These are phyloP conservation scores for Elephas maximus DNA, from an alignment of 2,113 vertebrate genomes.

Conservation along the genomic window DNA sequence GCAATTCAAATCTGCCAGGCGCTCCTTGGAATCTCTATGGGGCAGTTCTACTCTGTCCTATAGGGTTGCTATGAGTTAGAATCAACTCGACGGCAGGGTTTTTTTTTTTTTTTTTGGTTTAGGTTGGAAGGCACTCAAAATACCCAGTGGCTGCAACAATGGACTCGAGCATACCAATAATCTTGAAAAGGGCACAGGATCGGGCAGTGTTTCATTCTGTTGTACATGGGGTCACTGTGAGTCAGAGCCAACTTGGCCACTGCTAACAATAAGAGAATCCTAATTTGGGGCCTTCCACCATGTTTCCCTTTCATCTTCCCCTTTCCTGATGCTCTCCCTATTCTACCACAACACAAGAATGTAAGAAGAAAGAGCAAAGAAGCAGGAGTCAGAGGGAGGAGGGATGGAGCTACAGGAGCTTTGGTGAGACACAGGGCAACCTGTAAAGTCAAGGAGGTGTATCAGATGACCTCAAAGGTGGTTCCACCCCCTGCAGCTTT, in stretches of 20 bases:
- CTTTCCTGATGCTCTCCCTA: neutral
- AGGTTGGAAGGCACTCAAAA: too few species aligned
- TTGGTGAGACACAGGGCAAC: neutral
- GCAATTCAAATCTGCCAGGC: too few species aligned
- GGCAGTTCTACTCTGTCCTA: too few species aligned
- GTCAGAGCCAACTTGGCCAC: neutral
- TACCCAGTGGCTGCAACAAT: too few species aligned
- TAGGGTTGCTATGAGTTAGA: too few species aligned
- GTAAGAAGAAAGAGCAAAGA: neutral
- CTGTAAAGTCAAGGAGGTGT: neutral
- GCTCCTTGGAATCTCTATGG: too few species aligned
- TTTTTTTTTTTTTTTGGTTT: too few species aligned
- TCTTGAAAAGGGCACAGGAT: too few species aligned
- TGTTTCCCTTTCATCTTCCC: neutral
- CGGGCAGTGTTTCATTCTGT: too few species aligned
- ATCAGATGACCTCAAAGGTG: rapidly evolving
- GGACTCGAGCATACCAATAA: too few species aligned
- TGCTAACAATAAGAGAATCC: neutral
- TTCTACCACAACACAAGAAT: neutral
- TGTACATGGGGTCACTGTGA: neutral
- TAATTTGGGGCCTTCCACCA: too few species aligned
- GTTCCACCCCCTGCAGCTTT: neutral
- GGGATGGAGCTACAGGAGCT: rapidly evolving
- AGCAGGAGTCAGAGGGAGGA: neutral
- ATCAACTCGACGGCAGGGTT: too few species aligned